Conservation (phyloP, 1,140 invertebrate genomes). For the Pomacea maculata region DNA sequence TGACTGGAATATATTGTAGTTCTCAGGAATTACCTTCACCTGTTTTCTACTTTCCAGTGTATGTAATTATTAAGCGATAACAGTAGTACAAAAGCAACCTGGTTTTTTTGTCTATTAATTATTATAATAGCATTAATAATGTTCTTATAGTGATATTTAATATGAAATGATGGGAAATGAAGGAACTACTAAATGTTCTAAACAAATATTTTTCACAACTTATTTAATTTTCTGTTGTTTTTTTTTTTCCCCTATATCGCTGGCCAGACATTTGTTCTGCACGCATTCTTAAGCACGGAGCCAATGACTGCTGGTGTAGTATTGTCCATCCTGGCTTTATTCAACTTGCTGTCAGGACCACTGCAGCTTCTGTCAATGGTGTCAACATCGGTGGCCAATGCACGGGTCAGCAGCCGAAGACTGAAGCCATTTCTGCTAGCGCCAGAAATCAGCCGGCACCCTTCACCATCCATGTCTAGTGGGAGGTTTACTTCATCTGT, state of each 20-base stretch:
- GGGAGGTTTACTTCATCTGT: conserved; percentile 10
- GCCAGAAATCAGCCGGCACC: conserved; percentile 56
- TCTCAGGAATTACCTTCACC: too few relatives aligned
- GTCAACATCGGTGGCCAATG: conserved; percentile 91
- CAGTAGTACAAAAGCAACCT: too few relatives aligned
- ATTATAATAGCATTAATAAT: too few relatives aligned
- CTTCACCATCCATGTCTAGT: conserved; percentile 13
- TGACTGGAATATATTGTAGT: too few relatives aligned
- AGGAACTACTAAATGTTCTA: not conserved
- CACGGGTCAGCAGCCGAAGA: conserved; percentile 69
- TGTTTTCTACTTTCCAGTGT: too few relatives aligned
- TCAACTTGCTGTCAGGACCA: conserved; percentile 94
- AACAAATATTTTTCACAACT: not conserved
- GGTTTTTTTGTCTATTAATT: too few relatives aligned
- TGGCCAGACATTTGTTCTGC: conserved; percentile 62
- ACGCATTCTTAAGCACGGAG: conserved; percentile 59
- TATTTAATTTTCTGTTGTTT: not conserved
- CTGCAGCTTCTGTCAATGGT: conserved; percentile 97
- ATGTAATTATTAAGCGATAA: too few relatives aligned
- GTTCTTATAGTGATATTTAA: too few relatives aligned
- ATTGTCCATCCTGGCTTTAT: conserved; percentile 91
- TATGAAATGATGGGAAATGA: not conserved
- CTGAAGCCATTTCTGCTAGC: conserved; percentile 62
- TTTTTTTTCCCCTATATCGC: conserved; percentile 22
- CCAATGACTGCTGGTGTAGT: conserved; percentile 76